phyloP scores from a whole-genome alignment of 2,888 invertebrate genomes.

The Athalia cordata region DNA sequence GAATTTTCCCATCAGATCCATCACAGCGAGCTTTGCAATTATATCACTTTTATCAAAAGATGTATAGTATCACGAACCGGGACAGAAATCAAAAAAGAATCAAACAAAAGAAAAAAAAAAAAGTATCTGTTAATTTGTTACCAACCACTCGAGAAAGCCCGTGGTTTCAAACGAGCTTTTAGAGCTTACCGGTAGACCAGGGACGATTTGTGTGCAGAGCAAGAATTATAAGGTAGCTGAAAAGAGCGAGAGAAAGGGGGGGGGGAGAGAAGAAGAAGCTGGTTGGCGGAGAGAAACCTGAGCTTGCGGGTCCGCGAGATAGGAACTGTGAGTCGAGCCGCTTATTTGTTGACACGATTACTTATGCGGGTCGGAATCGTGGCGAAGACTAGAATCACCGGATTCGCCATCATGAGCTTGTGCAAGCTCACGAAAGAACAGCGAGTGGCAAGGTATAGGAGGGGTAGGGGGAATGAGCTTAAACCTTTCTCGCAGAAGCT shows the following conservation, averaged over 20 bases:
- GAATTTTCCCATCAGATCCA: no score
- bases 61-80: no score
- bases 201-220: neutral
- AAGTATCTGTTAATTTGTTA: constrained; percentile 49
- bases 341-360: constrained; percentile 54
- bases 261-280: constrained; percentile 8
- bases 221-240: neutral
- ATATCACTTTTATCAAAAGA: no score
- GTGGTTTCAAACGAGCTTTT: neutral
- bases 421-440: no score
- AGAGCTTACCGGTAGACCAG: neutral
- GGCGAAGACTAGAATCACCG: constrained; percentile 48
- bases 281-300: neutral
- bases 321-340: constrained; percentile 43
- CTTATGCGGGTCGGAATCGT: constrained; percentile 50
- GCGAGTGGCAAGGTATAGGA: no score
- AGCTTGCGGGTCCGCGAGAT: constrained; percentile 47
- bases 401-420: neutral
- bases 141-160: neutral
- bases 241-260: constrained; percentile 1
- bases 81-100: neutral
- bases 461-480: no score
- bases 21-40: no score
- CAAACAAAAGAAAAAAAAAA: constrained; percentile 28
- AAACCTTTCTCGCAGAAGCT: no score